A percentile compares a stretch with the other conserved stretches of the same genome.
phyloP scores from a whole-genome alignment of 2,797 vertebrate genomes.

The Danio jaintianensis region DNA sequence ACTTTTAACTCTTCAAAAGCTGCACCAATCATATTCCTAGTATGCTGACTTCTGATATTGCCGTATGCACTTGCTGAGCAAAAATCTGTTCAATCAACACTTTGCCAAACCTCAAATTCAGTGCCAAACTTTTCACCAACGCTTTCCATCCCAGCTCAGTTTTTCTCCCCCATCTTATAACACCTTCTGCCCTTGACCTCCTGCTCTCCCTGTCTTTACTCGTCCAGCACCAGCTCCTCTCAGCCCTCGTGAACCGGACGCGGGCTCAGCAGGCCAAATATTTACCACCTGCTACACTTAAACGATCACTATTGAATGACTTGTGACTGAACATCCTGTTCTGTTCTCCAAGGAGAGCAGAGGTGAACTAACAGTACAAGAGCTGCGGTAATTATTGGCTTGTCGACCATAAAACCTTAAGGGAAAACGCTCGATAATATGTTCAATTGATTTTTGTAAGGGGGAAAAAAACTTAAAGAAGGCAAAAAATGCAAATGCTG shows the following conservation, averaged over 20 bases:
- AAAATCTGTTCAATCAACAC: conserved; percentile 27
- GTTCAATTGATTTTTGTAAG: conserved; percentile 18
- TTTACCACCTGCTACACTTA: conserved; percentile 20
- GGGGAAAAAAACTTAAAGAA: not conserved
- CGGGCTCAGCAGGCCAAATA: conserved; percentile 40
- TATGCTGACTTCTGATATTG: not conserved
- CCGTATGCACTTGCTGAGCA: conserved; percentile 45
- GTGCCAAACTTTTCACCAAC: conserved; percentile 18
- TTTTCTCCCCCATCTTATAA: not conserved
- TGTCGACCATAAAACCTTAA: conserved; percentile 13
- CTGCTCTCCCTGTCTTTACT: conserved; percentile 31
- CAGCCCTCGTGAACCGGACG: conserved; percentile 14
- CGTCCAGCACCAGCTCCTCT: not conserved
- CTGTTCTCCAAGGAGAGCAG: conserved; percentile 27
- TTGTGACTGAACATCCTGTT: conserved; percentile 40
- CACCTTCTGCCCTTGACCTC: not conserved
- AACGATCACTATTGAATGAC: conserved; percentile 36
- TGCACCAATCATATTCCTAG: not conserved
- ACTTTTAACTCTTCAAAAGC: conserved; percentile 19
- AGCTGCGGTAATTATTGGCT: conserved; percentile 38
- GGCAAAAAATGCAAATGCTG: not conserved
- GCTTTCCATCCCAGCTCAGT: conserved; percentile 9
- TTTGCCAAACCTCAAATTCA: conserved; percentile 17
- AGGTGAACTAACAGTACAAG: conserved; percentile 16
- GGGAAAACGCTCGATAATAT: conserved; percentile 18